These are phyloP conservation scores for Cecidostiba fungosa DNA, from an alignment of 2,888 invertebrate genomes.

Conservation along the genomic window DNA sequence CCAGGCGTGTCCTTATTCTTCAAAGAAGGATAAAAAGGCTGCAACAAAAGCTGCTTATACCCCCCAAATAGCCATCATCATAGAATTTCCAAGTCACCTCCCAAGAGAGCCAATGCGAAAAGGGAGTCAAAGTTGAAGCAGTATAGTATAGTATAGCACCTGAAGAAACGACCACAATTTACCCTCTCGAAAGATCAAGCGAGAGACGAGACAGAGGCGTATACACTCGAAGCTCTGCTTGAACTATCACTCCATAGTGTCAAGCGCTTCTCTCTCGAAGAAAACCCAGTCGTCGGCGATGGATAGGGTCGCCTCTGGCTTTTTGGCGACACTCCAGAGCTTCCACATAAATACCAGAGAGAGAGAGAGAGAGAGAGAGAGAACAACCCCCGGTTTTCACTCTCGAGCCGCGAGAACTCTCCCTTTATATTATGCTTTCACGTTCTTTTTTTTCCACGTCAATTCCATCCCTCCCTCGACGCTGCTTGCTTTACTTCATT, in stretches of 20 bases:
- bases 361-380: too few relatives aligned
- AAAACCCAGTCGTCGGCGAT: constrained; percentile 61
- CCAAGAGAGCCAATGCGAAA: constrained; percentile 62
- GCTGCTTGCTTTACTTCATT: constrained; percentile 53
- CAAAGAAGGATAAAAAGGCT: too few relatives aligned
- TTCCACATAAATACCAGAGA: constrained; percentile 56
- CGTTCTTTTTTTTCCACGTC: constrained; percentile 48
- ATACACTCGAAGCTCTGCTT: constrained; percentile 46
- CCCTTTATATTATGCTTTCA: constrained; percentile 50
- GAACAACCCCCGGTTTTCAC: constrained; percentile 60
- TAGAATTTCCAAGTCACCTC: constrained; percentile 20
- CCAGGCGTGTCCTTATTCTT: too few relatives aligned
- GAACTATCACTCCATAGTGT: constrained; percentile 59
- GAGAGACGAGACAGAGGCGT: constrained; percentile 60
- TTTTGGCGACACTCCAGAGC: constrained; percentile 78
- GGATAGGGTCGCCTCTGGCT: constrained; percentile 76
- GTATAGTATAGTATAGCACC: constrained; percentile 25
- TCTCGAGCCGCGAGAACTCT: constrained; percentile 35
- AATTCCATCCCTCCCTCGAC: constrained; percentile 58
- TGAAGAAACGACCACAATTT: constrained; percentile 39
- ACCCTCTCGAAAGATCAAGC: constrained; percentile 60
- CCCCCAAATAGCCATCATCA: constrained; percentile 16
- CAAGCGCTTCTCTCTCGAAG: constrained; percentile 57
- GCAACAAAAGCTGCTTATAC: constrained; percentile 32
- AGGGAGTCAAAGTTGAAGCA: constrained; percentile 63